Base-by-base conservation (phyloP, 64 coral and sea anemone genomes). In the Pachyseris speciosa region DNA sequence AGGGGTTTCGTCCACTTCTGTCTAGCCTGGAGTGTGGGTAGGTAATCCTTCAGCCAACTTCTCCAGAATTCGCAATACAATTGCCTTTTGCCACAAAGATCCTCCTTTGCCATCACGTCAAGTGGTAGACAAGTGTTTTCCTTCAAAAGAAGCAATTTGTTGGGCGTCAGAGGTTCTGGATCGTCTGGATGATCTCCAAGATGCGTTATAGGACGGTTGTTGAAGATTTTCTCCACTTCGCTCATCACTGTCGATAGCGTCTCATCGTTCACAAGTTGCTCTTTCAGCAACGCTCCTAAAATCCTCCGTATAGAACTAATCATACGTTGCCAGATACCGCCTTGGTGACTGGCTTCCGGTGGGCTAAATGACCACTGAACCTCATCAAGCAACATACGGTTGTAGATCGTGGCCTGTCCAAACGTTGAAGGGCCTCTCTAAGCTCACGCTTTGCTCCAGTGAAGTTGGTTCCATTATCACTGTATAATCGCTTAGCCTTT, bases 11-110 rank as follows among this genome's bases (percentile, higher is more conserved):
- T n/a, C n/a, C n/a, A n/a, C n/a, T n/a, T n/a, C n/a, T n/a, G n/a
- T n/a, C n/a, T n/a, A n/a, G n/a, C n/a, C n/a, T n/a, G n/a, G n/a
- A n/a, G n/a, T n/a, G n/a, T n/a, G n/a, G n/a, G n/a, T n/a, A n/a
- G n/a, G n/a, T 83, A 83, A 50, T 83, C 78, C 60, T 58, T 83
- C 52, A 60, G 34, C 78, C 78, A 83, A 34, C 78, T 83, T 34
- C 30, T 22, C 78, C 78, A 83, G 28, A 29, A 34, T 83, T 37
- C 3, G 52, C 41, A 11, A 79, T 11, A 7, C 50, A 49, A 8
- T 79, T 60, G 5, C 2, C 69, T 2, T 5, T 22, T 29, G 24
- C 11, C 38, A 36, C 38, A 36, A 2, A 11, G 4, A 28, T 73
- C 69, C 10, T 29, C 2, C 2, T 39, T 13, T 4, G 1, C 15